Evolutionary conservation across 2,113 vertebrate genomes (phyloP).

Genomic region (Lamprotornis superbus): DNA sequence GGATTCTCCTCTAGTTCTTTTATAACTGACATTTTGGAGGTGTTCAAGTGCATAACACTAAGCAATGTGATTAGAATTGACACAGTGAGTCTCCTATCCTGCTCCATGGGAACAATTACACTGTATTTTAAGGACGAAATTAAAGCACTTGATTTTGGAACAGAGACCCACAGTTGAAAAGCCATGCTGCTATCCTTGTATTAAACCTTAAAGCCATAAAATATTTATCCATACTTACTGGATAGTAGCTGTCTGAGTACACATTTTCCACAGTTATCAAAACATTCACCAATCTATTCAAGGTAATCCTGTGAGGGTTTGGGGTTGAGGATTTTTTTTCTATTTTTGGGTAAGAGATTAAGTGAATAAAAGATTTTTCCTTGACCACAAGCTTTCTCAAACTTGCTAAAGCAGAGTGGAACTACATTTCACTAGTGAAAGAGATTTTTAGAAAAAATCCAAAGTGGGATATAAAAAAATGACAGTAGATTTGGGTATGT

Average conservation of each 20-base stretch:
- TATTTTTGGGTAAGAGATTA: not conserved
- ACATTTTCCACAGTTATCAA: not conserved
- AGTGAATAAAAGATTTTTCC: not conserved
- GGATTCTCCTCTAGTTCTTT: not conserved
- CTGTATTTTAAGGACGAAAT: not conserved
- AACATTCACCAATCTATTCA: not conserved
- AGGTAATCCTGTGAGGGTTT: not conserved
- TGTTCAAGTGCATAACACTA: not conserved
- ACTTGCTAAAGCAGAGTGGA: not conserved
- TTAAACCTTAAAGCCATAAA: not conserved
- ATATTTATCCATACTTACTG: not conserved
- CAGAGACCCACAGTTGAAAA: not conserved
- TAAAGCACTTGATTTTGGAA: conserved; percentile 12
- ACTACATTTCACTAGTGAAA: not conserved
- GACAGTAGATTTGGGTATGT: not conserved
- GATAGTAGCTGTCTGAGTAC: not conserved
- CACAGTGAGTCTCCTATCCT: not conserved
- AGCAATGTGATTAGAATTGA: conserved; percentile 24
- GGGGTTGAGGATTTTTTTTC: not conserved
- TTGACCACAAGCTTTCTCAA: not conserved
- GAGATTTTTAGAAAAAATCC: not conserved
- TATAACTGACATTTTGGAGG: not conserved
- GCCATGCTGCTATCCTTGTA: not conserved
- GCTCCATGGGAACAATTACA: not conserved
- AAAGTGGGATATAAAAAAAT: not conserved